Base-by-base conservation (phyloP, 2,113 vertebrate species). In the Stegostoma tigrinum region DNA sequence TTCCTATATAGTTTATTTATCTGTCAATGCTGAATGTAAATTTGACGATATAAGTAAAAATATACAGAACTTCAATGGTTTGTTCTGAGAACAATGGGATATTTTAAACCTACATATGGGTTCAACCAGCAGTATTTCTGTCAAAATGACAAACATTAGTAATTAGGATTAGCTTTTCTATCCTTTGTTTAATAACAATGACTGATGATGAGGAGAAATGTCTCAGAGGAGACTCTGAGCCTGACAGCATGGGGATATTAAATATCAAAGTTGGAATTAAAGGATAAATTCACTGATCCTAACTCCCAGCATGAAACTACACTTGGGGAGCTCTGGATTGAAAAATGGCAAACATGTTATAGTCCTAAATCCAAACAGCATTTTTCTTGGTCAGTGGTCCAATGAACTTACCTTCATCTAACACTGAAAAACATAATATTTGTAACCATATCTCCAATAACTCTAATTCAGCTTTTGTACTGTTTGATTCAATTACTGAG, bases 241-340 rank as follows among this genome's bases (percentile, higher is more conserved):
- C 21, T 68, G 64, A 68, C 91, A 93, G 55, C 61, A 93, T 42
- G 17, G 23, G 34, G 64, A 42, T 17, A 5, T 66, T 19, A 68
- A 94, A 27, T 94, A 94, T 68, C 91, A 42, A 66, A 42, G n/a
- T 23, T 94, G 17, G 55, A 94, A 94, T 94, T 94, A 38, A 42
- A 68, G 86, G 86, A 48, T 89, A 27, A 89, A 89, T 61, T 89
- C 21, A 27, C 83, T 86, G 83, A 86, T 86, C 23, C 45, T 27
- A 45, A 27, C 21, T 86, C 83, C 21, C 45, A 48, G 38, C 38
- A 86, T 23, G 21, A 48, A 48, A 24, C 19, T 24, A 61, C 12
- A 12, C 48, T 89, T 55, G 45, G 85, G 85, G 85, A 87, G 23
- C 2, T 12, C 27, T 27, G 52, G 30, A 34, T 90, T 30, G 87